Evolutionary conservation across 2,888 invertebrate species (phyloP), one percentile per base, ranked within the genome.

Genomic region (Glomeris marginata): DNA sequence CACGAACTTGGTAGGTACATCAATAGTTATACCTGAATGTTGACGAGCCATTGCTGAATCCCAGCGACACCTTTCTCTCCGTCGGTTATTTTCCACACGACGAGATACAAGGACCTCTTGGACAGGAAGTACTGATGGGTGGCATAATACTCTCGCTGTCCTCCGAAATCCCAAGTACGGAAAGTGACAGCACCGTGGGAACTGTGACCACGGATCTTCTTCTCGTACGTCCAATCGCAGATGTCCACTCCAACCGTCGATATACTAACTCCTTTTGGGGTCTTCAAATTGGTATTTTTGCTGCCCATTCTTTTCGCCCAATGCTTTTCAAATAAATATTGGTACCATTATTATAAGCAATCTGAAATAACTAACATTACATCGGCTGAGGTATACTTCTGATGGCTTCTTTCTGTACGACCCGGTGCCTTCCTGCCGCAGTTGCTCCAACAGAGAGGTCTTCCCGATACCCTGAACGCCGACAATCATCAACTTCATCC

Each of bases 41-140:
- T 90, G n/a, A 90, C 84, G 38, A 98, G 75, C 97, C 97, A 98
- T 61, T 90, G 84, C 40, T 90, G 74, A 22, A 98, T 86, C 58
- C 85, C 86, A 15, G 83, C 81, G 13, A 98, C 77, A 0, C 94
- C 97, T 58, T 77, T 76, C 62, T 87, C 77, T 0, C 97, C 97
- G 60, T 95, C 94, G 0, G 81, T 82, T 47, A 94, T 84, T 59
- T 81, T 78, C 95, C 97, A 98, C 2, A 95, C 77, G 1, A 97
- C 95, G 48, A 98, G 72, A 66, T 95, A 98, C 35, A 98, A 71
- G 20, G 94, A 91, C 13, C 97, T 76, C 53, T 91, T 86, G 0
- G 95, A 94, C 42, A 98, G 71, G 67, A 98, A 98, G 68, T 98
- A 98, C 66, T 97, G 95, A 73, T 97, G 97, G 0, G 97, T 97